A percentile compares a stretch with the other conserved stretches of the same genome.
phyloP scores from a whole-genome alignment of 2,113 vertebrate species.

The Thamnophis sirtalis region DNA sequence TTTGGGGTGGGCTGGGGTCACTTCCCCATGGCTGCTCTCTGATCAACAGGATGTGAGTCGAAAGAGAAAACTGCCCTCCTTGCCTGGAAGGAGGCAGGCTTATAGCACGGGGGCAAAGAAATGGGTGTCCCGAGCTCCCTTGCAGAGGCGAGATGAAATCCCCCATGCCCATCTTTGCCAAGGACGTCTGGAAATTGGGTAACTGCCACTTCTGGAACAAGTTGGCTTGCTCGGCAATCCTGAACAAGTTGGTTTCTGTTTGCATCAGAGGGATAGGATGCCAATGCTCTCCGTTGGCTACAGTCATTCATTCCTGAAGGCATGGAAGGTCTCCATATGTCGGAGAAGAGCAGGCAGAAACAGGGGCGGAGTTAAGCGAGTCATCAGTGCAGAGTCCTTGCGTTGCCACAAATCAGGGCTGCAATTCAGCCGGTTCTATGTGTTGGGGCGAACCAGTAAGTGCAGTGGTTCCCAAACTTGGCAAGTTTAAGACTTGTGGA shows the following conservation, averaged over 20 bases:
- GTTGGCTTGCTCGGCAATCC: background rate
- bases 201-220: background rate
- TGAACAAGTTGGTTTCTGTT: background rate
- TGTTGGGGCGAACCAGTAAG: no score
- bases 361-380: background rate
- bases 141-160: background rate
- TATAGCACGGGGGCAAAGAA: background rate
- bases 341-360: background rate
- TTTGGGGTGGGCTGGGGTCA: background rate
- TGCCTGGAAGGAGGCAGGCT: background rate
- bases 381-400: background rate
- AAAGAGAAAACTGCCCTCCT: background rate
- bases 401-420: background rate
- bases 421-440: no score
- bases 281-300: background rate
- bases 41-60: background rate
- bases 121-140: background rate
- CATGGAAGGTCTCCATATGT: background rate
- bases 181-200: background rate
- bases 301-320: background rate
- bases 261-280: background rate
- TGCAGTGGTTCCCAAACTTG: no score
- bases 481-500: no score
- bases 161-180: background rate
- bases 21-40: background rate